These are phyloP conservation scores for Melozone crissalis DNA, from an alignment of 2,113 vertebrate species.

Conservation along the genomic window DNA sequence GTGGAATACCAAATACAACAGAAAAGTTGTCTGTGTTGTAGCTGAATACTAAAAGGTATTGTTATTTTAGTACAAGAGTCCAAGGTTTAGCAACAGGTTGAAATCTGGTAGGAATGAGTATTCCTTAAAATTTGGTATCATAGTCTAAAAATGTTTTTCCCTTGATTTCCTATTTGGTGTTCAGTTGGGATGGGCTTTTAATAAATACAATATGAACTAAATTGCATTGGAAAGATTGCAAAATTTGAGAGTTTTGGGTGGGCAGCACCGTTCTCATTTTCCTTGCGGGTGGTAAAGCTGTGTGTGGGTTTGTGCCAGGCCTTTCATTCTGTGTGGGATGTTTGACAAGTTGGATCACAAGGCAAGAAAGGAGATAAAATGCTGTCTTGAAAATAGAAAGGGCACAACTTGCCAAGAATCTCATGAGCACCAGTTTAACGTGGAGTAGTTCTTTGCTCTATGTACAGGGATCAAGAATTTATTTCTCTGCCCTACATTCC, in stretches of 20 bases:
- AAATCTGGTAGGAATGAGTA: background rate
- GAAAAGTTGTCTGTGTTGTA: background rate
- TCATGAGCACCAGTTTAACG: background rate
- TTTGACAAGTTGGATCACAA: background rate
- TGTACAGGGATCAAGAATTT: background rate
- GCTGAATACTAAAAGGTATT: background rate
- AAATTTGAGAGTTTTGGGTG: background rate
- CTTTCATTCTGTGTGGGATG: background rate
- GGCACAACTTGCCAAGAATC: background rate
- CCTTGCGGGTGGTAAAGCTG: background rate
- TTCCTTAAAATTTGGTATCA: background rate
- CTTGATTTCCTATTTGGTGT: background rate
- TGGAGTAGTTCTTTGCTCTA: background rate
- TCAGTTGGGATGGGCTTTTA: background rate
- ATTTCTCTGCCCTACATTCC: background rate
- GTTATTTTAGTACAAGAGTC: background rate
- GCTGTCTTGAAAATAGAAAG: background rate
- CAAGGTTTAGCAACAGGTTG: background rate
- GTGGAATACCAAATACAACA: background rate
- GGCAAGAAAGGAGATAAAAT: background rate
- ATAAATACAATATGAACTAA: background rate
- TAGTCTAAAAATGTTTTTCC: background rate
- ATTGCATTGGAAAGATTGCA: background rate
- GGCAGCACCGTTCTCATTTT: rapidly evolving
- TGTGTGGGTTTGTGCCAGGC: background rate